Evolutionary conservation across 2,888 invertebrate species (phyloP).

Genomic region (Ectobius pallidus): DNA sequence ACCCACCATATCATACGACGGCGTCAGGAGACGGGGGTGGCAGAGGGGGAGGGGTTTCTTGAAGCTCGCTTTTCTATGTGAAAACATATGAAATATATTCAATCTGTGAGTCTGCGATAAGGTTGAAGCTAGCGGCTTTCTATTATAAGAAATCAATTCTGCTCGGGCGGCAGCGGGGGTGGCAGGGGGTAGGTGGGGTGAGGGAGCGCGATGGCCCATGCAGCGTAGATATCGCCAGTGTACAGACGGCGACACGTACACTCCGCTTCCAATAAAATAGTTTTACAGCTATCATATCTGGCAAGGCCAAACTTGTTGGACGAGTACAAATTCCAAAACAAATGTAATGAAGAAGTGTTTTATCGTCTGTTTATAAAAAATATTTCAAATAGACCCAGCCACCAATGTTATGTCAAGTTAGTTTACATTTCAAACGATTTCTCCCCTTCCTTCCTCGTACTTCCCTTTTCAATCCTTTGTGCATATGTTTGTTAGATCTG

Average conservation of each 20-base stretch:
- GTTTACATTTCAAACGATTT: too few relatives aligned
- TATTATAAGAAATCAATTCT: slow-evolving; percentile 53
- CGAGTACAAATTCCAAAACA: slow-evolving; percentile 1
- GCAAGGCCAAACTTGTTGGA: neutral
- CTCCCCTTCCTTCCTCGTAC: too few relatives aligned
- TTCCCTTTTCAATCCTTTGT: too few relatives aligned
- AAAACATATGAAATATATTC: slow-evolving; percentile 72
- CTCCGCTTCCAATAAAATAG: slow-evolving; percentile 10
- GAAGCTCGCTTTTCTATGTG: slow-evolving; percentile 53
- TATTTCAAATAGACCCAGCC: too few relatives aligned
- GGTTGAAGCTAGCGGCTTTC: slow-evolving; percentile 51
- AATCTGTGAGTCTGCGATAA: slow-evolving; percentile 71
- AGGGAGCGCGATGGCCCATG: slow-evolving; percentile 39
- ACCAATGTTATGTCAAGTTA: too few relatives aligned
- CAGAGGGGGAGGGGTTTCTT: slow-evolving; percentile 47
- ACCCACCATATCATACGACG: slow-evolving; percentile 31
- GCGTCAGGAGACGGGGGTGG: slow-evolving; percentile 42
- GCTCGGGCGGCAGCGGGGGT: slow-evolving; percentile 29
- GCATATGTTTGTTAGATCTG: too few relatives aligned
- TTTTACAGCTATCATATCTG: slow-evolving; percentile 2
- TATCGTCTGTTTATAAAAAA: neutral
- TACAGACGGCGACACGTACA: slow-evolving; percentile 28
- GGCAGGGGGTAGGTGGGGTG: slow-evolving; percentile 20
- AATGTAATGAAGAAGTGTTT: neutral
- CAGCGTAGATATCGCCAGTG: slow-evolving; percentile 29